Conservation (phyloP, 2,113 vertebrate species). For the Cranoglanis bouderius region DNA sequence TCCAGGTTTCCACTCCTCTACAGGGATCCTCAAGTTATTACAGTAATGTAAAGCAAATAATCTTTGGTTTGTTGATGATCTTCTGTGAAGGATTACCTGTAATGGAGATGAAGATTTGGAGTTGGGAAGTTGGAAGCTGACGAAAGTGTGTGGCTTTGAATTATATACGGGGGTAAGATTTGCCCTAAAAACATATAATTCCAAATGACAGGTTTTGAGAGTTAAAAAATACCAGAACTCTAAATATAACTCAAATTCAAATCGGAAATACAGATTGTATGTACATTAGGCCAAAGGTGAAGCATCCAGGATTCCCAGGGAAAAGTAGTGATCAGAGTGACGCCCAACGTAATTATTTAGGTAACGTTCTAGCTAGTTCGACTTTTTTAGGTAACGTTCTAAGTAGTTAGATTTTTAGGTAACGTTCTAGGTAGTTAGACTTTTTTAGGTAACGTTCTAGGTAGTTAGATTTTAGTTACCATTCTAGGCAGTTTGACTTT, state of each 20-base stretch:
- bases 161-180: not conserved
- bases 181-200: not conserved
- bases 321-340: not conserved
- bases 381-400: no score
- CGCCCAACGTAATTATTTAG: not conserved
- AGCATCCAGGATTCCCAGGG: not conserved
- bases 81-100: constrained; percentile 31
- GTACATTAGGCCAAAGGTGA: not conserved
- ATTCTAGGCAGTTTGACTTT: no score
- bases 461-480: no score
- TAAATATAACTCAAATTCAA: not conserved
- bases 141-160: not conserved
- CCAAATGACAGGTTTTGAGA: not conserved
- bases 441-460: no score
- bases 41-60: not conserved
- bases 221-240: not conserved
- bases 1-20: not conserved
- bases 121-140: not conserved
- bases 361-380: not conserved
- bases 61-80: not conserved
- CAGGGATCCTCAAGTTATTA: constrained; percentile 6
- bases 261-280: not conserved
- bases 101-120: not conserved
- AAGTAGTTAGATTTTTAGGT: not conserved
- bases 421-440: not conserved